Percentiles rank a stretch among this genome's conserved stretches.
Evolutionary conservation across 2,797 vertebrate species (phyloP).

Genomic region (Gymnothorax javanicus): DNA sequence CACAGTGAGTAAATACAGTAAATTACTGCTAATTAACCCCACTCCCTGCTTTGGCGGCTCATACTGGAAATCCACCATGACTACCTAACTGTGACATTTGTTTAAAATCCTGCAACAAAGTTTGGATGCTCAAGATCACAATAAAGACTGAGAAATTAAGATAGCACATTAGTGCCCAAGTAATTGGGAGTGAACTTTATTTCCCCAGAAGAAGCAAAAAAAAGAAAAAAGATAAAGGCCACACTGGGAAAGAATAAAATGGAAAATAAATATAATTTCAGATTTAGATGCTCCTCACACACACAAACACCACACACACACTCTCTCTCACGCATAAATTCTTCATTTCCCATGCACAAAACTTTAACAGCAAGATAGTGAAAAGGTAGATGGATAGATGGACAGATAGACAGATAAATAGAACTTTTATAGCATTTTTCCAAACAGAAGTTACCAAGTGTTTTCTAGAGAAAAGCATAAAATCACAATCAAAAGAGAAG

Average conservation of each 20-base stretch:
- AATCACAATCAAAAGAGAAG: too few species aligned
- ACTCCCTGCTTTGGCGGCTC: not conserved
- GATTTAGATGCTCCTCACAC: not conserved
- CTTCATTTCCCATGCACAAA: not conserved
- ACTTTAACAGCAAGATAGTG: not conserved
- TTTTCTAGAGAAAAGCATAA: too few species aligned
- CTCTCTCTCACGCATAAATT: not conserved
- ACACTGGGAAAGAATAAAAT: too few species aligned
- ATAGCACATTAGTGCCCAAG: not conserved
- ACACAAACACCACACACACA: not conserved
- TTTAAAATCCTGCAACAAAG: slow-evolving; percentile 6
- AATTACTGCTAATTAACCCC: slow-evolving; percentile 15
- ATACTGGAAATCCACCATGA: not conserved
- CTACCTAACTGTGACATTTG: not conserved
- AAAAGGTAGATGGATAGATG: too few species aligned
- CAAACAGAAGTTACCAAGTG: too few species aligned
- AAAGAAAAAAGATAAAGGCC: not conserved
- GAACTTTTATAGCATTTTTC: too few species aligned
- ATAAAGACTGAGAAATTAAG: not conserved
- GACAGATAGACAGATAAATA: too few species aligned
- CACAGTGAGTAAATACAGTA: not conserved
- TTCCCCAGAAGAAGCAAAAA: not conserved
- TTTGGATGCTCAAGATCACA: not conserved
- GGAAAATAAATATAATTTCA: not conserved
- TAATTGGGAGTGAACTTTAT: not conserved